Percentiles rank a stretch among this genome's conserved stretches.
These are phyloP conservation scores for Ciconia stormi DNA, from an alignment of 2,113 vertebrate genomes.

Conservation along the genomic window DNA sequence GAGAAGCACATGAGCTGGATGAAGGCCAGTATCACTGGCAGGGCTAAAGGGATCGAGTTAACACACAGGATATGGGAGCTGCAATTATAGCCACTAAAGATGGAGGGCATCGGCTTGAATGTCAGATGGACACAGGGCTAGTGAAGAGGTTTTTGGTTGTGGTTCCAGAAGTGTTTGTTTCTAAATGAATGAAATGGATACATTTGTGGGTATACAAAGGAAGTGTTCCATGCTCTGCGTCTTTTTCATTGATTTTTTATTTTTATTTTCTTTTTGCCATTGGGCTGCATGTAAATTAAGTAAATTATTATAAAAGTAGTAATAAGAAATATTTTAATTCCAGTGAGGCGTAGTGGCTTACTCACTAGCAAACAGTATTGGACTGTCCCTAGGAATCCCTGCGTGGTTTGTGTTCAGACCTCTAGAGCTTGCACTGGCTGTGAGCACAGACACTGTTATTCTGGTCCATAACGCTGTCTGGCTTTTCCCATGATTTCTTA, in stretches of 20 bases:
- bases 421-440: background rate
- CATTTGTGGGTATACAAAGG: background rate
- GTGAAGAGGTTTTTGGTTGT: background rate
- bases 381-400: background rate
- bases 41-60: background rate
- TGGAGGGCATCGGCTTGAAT: background rate
- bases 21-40: background rate
- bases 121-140: fast-evolving
- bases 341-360: background rate
- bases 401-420: background rate
- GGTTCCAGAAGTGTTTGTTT: background rate
- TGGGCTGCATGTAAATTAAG: background rate
- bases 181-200: background rate
- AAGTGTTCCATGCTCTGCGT: background rate
- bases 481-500: background rate
- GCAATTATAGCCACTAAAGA: background rate
- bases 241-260: background rate
- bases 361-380: background rate
- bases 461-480: background rate
- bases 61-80: background rate
- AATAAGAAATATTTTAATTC: background rate
- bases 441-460: background rate
- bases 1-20: background rate
- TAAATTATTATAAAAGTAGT: background rate
- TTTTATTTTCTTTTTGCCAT: background rate